phyloP scores from a whole-genome alignment of 2,888 invertebrate species.

The Tuberolachnus salignus region DNA sequence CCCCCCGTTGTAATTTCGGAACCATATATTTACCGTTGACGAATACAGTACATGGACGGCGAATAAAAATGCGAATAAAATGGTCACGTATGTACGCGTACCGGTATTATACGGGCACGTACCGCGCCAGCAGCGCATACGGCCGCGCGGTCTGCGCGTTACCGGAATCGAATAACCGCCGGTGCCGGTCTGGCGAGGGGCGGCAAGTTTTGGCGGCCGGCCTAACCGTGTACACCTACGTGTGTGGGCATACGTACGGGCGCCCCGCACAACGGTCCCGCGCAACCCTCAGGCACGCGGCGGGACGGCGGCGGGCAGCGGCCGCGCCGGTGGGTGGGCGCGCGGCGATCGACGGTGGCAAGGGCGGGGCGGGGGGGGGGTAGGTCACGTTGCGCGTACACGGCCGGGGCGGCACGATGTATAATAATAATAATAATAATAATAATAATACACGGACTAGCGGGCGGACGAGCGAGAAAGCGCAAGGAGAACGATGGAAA shows the following conservation, averaged over 20 bases:
- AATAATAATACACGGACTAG: neutral
- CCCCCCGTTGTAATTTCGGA: no score
- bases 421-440: neutral
- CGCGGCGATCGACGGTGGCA: neutral
- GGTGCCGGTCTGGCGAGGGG: no score
- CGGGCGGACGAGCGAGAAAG: neutral
- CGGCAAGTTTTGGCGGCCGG: neutral
- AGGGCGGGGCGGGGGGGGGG: neutral
- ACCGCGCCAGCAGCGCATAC: no score
- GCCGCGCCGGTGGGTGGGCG: neutral
- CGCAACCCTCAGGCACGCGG: no score
- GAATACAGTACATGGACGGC: no score
- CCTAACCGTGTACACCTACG: no score
- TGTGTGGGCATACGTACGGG: no score
- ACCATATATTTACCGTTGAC: no score
- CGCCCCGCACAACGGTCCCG: no score
- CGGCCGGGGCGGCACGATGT: neutral
- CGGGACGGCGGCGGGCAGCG: neutral
- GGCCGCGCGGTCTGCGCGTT: no score
- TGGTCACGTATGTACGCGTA: neutral
- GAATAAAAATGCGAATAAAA: no score
- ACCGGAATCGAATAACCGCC: no score
- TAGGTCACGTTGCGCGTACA: constrained; percentile 46
- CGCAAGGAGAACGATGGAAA: neutral
- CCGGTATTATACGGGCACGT: neutral